Base-by-base conservation (phyloP, 2,797 vertebrate species). In the Malurus splendens region DNA sequence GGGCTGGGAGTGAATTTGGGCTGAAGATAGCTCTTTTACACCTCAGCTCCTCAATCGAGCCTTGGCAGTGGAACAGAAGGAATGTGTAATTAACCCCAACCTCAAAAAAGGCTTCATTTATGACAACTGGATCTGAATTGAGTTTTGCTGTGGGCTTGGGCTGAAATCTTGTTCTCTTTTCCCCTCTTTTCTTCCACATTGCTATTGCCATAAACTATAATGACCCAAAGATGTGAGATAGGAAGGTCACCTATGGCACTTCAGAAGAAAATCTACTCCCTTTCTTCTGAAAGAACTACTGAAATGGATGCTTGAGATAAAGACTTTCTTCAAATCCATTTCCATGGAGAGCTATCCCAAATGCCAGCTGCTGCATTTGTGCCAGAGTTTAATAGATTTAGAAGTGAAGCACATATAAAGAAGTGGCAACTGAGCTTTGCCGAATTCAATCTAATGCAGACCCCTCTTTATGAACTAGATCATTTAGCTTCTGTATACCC, bases 311-410 rank as follows among this genome's bases (percentile, higher is more conserved):
- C 18, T 50, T 61, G 47, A 67, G 65, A 27, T 0, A n/a, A 32
- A 25, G 13, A 23, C 4, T 50, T 71, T 10, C 24, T 39, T 39
- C 23, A 56, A 45, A 66, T 18, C 51, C 45, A 14, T 62, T 48
- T 80, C 47, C 25, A 47, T 0, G 0, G 55, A 70, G 9, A 36
- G 9, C 27, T 30, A 27, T 10, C 18, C 10, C 6, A 64, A 67
- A 28, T 25, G 20, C 19, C 33, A 93, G 17, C 25, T 45, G 51
- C 32, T 67, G 10, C 24, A 5, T 57, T 76, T 62, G 12, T 47
- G 30, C 52, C 50, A 33, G 27, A 42, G 16, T 10, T 57, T 33
- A 25, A 56, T 6, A 51, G 14, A 28, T 36, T 50, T 28, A 76
- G 18, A 44, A 60, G 32, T 16, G 32, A 79, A 54, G 24, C 15